These are phyloP conservation scores for Scartelaos histophorus DNA, from an alignment of 2,113 vertebrate species.

Conservation along the genomic window DNA sequence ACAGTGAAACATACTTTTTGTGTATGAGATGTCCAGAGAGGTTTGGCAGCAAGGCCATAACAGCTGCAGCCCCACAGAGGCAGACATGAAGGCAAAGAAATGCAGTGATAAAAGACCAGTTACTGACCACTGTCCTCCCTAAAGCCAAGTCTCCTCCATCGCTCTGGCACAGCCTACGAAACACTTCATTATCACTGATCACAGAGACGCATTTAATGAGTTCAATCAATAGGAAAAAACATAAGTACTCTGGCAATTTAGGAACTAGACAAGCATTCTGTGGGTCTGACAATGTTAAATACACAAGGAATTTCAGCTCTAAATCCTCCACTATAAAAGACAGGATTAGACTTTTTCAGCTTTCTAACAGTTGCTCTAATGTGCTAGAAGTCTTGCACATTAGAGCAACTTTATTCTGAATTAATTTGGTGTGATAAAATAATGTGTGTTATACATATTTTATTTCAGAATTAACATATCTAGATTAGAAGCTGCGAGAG, in stretches of 20 bases:
- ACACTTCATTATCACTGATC: conserved; percentile 60
- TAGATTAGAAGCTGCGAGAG: conserved; percentile 15
- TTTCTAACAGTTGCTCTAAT: not conserved
- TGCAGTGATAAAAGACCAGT: conserved; percentile 46
- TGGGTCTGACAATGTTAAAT: not conserved
- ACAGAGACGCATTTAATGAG: conserved; percentile 14
- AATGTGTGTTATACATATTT: no score
- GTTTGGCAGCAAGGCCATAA: conserved; percentile 40
- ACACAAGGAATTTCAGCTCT: not conserved
- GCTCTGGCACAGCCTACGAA: conserved; percentile 56
- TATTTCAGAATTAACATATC: not conserved
- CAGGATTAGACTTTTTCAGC: not conserved
- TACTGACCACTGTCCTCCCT: conserved; percentile 35
- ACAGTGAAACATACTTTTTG: not conserved
- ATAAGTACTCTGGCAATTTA: not conserved
- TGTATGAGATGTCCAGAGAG: conserved; percentile 36
- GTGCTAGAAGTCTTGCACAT: no score
- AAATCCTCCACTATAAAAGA: not conserved
- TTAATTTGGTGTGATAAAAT: no score
- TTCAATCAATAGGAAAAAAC: conserved; percentile 2
- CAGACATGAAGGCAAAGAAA: conserved; percentile 17
- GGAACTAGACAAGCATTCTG: not conserved
- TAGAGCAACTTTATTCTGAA: no score
- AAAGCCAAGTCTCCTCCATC: conserved; percentile 51
- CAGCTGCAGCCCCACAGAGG: conserved; percentile 23